A percentile compares a stretch with the other conserved stretches of the same genome.
These are phyloP conservation scores for Standfussiana lucernea DNA, from an alignment of 2,888 invertebrate genomes.

Conservation along the genomic window DNA sequence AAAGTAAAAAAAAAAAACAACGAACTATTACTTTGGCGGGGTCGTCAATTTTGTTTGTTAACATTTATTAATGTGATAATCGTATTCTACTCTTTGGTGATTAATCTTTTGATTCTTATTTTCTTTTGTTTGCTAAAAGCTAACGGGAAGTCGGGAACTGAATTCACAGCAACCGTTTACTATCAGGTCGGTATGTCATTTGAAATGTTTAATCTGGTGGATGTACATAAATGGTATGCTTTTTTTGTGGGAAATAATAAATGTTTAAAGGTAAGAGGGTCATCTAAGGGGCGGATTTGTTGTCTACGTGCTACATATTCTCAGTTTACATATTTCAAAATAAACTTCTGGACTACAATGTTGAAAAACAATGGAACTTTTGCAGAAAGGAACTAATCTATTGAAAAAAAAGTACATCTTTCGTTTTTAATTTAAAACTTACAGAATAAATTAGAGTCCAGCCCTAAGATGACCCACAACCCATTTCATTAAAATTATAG, in stretches of 20 bases:
- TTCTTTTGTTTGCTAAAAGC: background rate
- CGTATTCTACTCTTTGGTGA: too few relatives aligned
- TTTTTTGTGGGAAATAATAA: background rate
- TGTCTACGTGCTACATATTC: background rate
- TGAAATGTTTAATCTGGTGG: too few relatives aligned
- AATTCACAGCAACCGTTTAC: background rate
- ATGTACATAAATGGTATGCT: background rate
- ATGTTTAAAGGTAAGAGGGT: background rate
- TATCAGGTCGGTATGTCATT: too few relatives aligned
- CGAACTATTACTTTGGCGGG: too few relatives aligned
- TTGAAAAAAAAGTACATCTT: background rate
- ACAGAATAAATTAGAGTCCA: too few relatives aligned
- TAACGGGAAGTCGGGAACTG: background rate
- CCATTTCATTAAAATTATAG: background rate
- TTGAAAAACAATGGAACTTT: background rate
- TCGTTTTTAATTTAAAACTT: too few relatives aligned
- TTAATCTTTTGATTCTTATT: background rate
- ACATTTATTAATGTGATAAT: too few relatives aligned
- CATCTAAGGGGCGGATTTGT: too few relatives aligned
- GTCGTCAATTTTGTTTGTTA: too few relatives aligned
- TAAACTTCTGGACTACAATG: too few relatives aligned
- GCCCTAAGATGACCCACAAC: too few relatives aligned
- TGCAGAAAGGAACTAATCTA: background rate
- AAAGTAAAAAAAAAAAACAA: too few relatives aligned
- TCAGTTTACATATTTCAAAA: background rate